These are phyloP conservation scores for Embidobia sp. DNA, from an alignment of 2,888 invertebrate genomes.

Conservation along the genomic window DNA sequence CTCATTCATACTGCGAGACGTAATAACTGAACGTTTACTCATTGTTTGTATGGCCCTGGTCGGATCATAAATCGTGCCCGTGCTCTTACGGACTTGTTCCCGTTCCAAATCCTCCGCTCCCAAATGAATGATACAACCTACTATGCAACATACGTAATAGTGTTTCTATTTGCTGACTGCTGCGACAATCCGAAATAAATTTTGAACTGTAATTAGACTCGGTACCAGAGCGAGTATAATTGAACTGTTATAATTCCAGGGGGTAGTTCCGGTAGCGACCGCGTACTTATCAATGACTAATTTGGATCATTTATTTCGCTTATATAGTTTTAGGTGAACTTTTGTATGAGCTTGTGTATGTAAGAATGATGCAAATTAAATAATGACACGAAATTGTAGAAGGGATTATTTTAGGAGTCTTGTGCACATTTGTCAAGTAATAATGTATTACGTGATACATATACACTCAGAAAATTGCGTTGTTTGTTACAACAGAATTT, in stretches of 20 bases:
- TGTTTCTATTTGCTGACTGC: conserved; percentile 48
- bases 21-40: conserved; percentile 73
- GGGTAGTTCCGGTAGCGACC: background rate
- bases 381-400: too few relatives aligned
- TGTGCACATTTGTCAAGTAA: too few relatives aligned
- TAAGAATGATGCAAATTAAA: too few relatives aligned
- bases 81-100: conserved; percentile 21
- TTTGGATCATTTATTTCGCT: too few relatives aligned
- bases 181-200: conserved; percentile 46
- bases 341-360: too few relatives aligned
- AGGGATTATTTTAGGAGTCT: too few relatives aligned
- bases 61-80: conserved; percentile 67
- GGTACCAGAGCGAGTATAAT: conserved; percentile 22
- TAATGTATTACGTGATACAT: too few relatives aligned
- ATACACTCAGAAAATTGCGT: too few relatives aligned
- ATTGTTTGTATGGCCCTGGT: conserved; percentile 70
- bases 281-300: conserved; percentile 30
- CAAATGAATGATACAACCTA: conserved; percentile 36
- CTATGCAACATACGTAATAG: conserved; percentile 36
- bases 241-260: conserved; percentile 37
- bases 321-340: too few relatives aligned
- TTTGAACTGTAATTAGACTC: conserved; percentile 49
- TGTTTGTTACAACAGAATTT: too few relatives aligned
- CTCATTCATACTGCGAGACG: conserved; percentile 62
- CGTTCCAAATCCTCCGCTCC: conserved; percentile 28